Percentiles rank a stretch among this genome's conserved stretches.
Evolutionary conservation across 1,140 invertebrate species (phyloP).

Genomic region (Drosophila busckii): DNA sequence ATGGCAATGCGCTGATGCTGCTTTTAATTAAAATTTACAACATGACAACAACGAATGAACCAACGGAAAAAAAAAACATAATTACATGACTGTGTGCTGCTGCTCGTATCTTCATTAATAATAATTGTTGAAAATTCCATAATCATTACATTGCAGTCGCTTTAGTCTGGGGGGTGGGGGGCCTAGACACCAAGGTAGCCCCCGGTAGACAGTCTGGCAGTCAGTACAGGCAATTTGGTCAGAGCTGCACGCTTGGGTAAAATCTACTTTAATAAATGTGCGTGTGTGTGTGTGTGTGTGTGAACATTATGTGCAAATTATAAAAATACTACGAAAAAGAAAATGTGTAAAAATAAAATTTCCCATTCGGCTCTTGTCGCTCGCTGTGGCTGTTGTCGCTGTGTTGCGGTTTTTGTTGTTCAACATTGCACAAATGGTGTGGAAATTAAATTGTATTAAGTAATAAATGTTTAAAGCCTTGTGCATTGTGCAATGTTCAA

Average conservation of each 20-base stretch:
- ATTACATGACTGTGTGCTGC: conserved; percentile 2
- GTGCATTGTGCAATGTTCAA: conserved; percentile 24
- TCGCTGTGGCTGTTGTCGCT: conserved; percentile 13
- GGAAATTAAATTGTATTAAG: conserved; percentile 46
- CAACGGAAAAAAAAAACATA: no score
- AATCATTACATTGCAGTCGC: conserved; percentile 17
- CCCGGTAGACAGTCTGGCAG: neutral
- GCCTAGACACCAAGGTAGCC: neutral
- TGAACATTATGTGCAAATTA: conserved; percentile 8
- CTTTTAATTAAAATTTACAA: conserved; percentile 39
- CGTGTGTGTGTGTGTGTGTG: no score
- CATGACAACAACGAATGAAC: no score
- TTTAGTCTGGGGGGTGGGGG: no score
- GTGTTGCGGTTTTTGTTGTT: conserved; percentile 28
- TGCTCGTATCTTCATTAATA: conserved; percentile 32
- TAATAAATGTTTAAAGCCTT: conserved; percentile 49
- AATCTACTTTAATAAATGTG: conserved; percentile 14
- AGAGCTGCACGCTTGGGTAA: neutral
- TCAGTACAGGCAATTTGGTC: conserved; percentile 17
- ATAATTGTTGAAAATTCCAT: conserved; percentile 35
- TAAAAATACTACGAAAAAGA: neutral
- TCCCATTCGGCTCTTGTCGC: neutral
- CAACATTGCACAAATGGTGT: conserved; percentile 41
- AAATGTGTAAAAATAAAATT: conserved; percentile 2
- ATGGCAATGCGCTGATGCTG: conserved; percentile 2